Conservation (phyloP, 2,113 vertebrate species). For the Diphyllodes magnificus region DNA sequence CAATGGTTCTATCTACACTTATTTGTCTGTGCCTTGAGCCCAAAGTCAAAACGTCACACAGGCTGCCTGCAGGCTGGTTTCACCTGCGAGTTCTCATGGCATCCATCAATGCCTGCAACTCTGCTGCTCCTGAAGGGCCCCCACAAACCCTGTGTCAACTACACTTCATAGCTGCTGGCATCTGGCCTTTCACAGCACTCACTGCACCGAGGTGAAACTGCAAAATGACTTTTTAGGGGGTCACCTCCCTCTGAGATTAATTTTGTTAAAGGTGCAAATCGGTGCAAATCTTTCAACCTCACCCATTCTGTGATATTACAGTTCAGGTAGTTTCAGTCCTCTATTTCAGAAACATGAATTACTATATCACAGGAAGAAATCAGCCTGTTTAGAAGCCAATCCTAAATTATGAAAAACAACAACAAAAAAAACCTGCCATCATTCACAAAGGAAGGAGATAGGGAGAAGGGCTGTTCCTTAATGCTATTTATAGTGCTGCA, state of each 20-base stretch:
- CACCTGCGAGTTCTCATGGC: fast-evolving
- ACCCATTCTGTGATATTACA: neutral
- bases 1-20: neutral
- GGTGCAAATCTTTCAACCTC: neutral
- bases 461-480: neutral
- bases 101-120: neutral
- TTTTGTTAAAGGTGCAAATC: neutral
- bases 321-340: neutral
- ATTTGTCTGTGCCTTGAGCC: neutral
- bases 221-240: neutral
- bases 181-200: neutral
- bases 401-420: neutral
- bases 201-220: neutral
- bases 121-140: neutral
- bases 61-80: neutral
- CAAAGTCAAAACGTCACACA: neutral
- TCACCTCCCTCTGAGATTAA: neutral
- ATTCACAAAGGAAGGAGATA: neutral
- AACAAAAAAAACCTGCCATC: neutral
- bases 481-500: neutral
- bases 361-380: fast-evolving
- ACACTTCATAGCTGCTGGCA: neutral
- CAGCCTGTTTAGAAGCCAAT: neutral
- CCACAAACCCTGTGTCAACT: neutral
- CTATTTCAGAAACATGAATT: neutral